Percentiles rank a stretch among this genome's conserved stretches.
Conservation (phyloP, 2,888 invertebrate species). For the Leucophora obtusa region DNA sequence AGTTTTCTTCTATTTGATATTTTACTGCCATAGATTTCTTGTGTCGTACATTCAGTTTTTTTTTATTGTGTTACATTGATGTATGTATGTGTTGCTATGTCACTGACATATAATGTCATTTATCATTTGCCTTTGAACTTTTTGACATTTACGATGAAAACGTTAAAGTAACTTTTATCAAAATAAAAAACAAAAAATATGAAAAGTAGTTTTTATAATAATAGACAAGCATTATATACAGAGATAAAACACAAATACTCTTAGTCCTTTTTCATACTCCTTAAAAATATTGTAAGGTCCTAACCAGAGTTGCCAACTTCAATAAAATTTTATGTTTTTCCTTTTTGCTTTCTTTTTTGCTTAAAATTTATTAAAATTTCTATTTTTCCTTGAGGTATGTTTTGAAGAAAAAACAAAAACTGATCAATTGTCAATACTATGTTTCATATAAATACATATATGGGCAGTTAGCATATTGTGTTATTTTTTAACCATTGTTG, state of each 20-base stretch:
- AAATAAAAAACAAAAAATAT: slow-evolving; percentile 19
- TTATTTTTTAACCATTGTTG: not conserved
- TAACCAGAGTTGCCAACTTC: too few relatives aligned
- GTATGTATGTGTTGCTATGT: slow-evolving; percentile 25
- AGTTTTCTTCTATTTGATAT: not conserved
- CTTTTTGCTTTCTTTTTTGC: not conserved
- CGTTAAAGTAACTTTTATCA: slow-evolving; percentile 46
- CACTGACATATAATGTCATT: slow-evolving; percentile 69
- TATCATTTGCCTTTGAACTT: slow-evolving; percentile 71
- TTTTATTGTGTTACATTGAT: slow-evolving; percentile 13
- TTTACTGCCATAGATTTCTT: not conserved
- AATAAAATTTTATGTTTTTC: too few relatives aligned
- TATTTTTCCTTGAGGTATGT: not conserved
- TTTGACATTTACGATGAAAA: slow-evolving; percentile 70
- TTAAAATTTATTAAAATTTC: not conserved
- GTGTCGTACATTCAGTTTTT: not conserved
- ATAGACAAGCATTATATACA: slow-evolving; percentile 36
- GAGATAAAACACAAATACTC: not conserved
- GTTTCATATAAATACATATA: not conserved
- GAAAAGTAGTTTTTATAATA: slow-evolving; percentile 33
- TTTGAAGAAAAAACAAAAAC: too few relatives aligned
- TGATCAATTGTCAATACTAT: too few relatives aligned
- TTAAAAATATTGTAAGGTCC: too few relatives aligned
- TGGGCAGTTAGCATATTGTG: slow-evolving; percentile 25
- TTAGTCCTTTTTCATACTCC: not conserved